A percentile compares a stretch with the other conserved stretches of the same genome.
Evolutionary conservation across 2,113 vertebrate species (phyloP).

Genomic region (Zapus hudsonius): DNA sequence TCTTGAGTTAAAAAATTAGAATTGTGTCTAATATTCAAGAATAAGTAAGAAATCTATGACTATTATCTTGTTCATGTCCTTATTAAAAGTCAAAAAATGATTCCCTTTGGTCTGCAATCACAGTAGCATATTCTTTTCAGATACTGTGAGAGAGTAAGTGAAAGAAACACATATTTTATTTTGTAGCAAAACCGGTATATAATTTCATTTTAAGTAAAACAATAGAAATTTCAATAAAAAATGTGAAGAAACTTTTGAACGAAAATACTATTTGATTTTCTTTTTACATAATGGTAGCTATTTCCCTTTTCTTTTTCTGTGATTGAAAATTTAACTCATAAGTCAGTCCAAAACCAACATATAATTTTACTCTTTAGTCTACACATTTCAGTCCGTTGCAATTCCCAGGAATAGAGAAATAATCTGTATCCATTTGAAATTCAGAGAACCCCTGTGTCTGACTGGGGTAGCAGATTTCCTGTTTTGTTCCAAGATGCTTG

Average conservation of each 20-base stretch:
- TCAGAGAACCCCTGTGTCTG: conserved; percentile 24
- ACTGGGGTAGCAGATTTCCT: conserved; percentile 8
- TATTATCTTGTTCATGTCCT: not conserved
- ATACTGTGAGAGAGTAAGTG: not conserved
- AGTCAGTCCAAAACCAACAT: conserved; percentile 61
- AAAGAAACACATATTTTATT: not conserved
- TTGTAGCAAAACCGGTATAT: not conserved
- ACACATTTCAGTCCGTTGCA: not conserved
- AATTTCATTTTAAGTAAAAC: conserved; percentile 49
- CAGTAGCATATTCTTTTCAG: not conserved
- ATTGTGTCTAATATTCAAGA: not conserved
- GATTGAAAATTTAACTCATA: conserved; percentile 45
- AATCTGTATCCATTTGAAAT: conserved; percentile 33
- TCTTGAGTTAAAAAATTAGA: not conserved
- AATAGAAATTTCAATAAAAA: conserved; percentile 1
- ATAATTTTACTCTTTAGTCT: conserved; percentile 62
- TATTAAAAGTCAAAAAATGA: not conserved
- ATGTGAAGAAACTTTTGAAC: conserved; percentile 20
- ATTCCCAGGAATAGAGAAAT: conserved; percentile 54
- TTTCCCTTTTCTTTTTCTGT: not conserved
- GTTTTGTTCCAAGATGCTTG: conserved; percentile 49
- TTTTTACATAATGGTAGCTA: not conserved
- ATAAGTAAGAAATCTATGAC: not conserved
- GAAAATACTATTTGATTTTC: not conserved
- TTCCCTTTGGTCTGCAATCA: not conserved